phyloP scores from a whole-genome alignment of 2,888 invertebrate species.

The Helleia helle region DNA sequence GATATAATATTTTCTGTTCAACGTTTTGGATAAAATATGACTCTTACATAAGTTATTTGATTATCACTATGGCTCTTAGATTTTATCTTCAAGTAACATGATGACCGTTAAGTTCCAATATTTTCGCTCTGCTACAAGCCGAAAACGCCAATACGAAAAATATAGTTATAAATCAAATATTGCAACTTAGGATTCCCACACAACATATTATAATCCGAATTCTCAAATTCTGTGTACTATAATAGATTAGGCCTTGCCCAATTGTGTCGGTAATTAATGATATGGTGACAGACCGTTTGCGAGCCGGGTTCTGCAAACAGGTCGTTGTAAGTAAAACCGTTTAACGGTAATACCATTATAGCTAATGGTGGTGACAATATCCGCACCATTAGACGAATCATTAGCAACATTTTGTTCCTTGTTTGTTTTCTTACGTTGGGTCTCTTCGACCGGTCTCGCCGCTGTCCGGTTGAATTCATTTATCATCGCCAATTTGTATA shows the following conservation, averaged over 20 bases:
- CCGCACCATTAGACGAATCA: conserved; percentile 58
- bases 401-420: conserved; percentile 48
- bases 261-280: conserved; percentile 50
- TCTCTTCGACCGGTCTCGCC: conserved; percentile 35
- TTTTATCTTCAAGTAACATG: too few relatives aligned
- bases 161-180: not conserved
- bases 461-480: conserved; percentile 52
- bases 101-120: too few relatives aligned
- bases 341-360: conserved; percentile 31
- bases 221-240: conserved; percentile 1
- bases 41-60: too few relatives aligned
- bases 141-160: not conserved
- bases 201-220: not conserved
- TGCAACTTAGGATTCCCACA: not conserved
- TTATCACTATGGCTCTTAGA: too few relatives aligned
- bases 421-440: conserved; percentile 53
- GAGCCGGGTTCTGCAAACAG: conserved; percentile 50
- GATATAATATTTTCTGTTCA: too few relatives aligned
- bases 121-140: too few relatives aligned
- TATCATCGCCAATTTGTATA: conserved; percentile 50
- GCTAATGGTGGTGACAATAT: conserved; percentile 59
- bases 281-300: conserved; percentile 52
- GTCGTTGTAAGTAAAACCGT: conserved; percentile 42
- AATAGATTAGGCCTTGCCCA: conserved; percentile 3
- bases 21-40: too few relatives aligned